A percentile compares a stretch with the other conserved stretches of the same genome.
Evolutionary conservation across 2,113 vertebrate genomes (phyloP).

Genomic region (Abramis brama): DNA sequence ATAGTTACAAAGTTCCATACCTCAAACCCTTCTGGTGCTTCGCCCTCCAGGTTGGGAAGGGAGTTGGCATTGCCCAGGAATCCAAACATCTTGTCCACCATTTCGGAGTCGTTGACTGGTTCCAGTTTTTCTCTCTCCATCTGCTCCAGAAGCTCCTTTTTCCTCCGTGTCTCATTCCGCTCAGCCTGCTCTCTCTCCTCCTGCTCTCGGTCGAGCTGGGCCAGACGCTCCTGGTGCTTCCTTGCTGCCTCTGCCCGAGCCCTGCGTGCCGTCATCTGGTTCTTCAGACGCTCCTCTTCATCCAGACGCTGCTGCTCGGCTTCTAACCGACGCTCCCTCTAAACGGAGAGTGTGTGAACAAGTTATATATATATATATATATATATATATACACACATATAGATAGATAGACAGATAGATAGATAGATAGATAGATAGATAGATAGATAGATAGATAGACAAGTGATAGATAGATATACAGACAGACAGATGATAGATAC

Average conservation of each 20-base stretch:
- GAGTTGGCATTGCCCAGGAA: constrained; percentile 87
- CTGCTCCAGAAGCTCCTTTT: constrained; percentile 93
- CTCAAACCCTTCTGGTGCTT: constrained; percentile 92
- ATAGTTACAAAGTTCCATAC: constrained; percentile 67
- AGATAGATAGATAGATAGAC: neutral
- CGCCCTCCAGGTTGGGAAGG: constrained; percentile 90
- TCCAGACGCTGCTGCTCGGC: constrained; percentile 90
- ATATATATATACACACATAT: accelerated
- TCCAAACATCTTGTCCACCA: constrained; percentile 99
- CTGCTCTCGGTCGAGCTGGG: constrained; percentile 88
- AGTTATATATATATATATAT: neutral
- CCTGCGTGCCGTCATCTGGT: constrained; percentile 95
- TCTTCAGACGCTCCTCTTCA: constrained; percentile 88
- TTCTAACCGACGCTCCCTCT: constrained; percentile 89
- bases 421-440: neutral
- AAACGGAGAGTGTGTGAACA: no score
- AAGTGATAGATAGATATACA: neutral
- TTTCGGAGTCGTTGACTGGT: constrained; percentile 94
- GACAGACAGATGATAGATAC: neutral
- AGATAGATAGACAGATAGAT: neutral
- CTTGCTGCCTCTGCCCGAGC: constrained; percentile 94
- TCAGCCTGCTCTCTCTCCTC: constrained; percentile 90
- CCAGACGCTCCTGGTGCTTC: constrained; percentile 93
- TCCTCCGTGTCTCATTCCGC: constrained; percentile 86
- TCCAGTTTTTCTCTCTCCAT: constrained; percentile 90